A percentile compares a stretch with the other conserved stretches of the same genome.
phyloP scores from a whole-genome alignment of 2,888 invertebrate species.

The Acronicta psi region DNA sequence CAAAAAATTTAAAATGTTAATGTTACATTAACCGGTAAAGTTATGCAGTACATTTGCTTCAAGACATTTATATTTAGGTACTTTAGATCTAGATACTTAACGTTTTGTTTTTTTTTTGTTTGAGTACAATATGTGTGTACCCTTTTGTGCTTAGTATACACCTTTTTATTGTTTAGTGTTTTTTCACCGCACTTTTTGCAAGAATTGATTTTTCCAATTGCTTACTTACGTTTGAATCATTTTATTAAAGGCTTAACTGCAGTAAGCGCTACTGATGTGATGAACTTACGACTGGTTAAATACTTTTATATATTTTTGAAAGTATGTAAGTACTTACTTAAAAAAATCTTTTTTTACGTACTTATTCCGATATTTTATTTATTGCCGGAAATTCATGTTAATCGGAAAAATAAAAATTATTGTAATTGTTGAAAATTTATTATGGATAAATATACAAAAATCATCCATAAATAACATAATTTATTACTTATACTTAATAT shows the following conservation, averaged over 20 bases:
- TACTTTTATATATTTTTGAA: no score
- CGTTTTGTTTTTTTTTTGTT: slow-evolving; percentile 62
- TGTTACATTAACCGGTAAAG: background rate
- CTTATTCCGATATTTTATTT: background rate
- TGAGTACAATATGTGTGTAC: slow-evolving; percentile 74
- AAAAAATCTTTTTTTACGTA: background rate
- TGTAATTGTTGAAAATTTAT: slow-evolving; percentile 1
- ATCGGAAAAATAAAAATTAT: background rate
- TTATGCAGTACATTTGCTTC: slow-evolving; percentile 39
- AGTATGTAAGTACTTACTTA: no score
- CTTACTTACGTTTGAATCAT: slow-evolving; percentile 65
- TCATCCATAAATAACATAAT: background rate
- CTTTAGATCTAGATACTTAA: slow-evolving; percentile 44
- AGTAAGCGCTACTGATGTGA: background rate
- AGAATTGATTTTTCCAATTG: slow-evolving; percentile 33
- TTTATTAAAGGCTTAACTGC: slow-evolving; percentile 12
- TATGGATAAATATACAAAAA: slow-evolving; percentile 2
- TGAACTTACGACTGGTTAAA: background rate
- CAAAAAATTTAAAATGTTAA: slow-evolving; percentile 24
- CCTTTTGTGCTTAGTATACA: slow-evolving; percentile 73
- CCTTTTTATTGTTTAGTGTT: slow-evolving; percentile 58
- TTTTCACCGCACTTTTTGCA: slow-evolving; percentile 53
- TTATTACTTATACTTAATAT: background rate
- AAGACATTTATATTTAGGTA: slow-evolving; percentile 30
- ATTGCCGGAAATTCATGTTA: background rate